These are phyloP conservation scores for Anneissia japonica DNA, from an alignment of 35 echinoderm and acorn worm species.

Conservation along the genomic window DNA sequence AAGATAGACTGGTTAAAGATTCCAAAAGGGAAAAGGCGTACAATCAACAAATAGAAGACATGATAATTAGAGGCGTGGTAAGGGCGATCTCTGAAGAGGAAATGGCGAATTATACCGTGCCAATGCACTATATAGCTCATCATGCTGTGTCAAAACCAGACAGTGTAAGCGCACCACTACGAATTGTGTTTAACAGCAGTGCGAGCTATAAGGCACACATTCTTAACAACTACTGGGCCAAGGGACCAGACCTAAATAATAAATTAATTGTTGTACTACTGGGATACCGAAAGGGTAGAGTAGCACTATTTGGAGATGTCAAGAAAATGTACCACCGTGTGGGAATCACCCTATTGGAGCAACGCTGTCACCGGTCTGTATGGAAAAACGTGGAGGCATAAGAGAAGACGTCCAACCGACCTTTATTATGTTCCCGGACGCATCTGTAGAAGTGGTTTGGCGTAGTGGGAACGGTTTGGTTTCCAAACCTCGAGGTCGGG, in stretches of 20 bases:
- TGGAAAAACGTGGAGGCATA: background rate
- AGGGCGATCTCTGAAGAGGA: too few relatives aligned
- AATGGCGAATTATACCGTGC: too few relatives aligned
- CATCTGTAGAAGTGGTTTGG: slow-evolving; percentile 3
- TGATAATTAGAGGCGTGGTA: too few relatives aligned
- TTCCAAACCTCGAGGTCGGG: too few relatives aligned
- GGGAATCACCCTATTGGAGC: background rate
- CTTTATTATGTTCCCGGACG: slow-evolving; percentile 43
- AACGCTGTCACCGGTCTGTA: slow-evolving; percentile 1
- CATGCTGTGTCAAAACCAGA: too few relatives aligned
- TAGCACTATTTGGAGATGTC: background rate
- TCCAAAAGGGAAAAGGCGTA: too few relatives aligned
- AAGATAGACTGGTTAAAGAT: too few relatives aligned
- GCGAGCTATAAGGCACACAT: background rate
- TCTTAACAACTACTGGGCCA: slow-evolving; percentile 1
- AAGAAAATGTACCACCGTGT: slow-evolving; percentile 17
- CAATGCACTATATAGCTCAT: too few relatives aligned
- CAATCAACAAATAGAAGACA: too few relatives aligned
- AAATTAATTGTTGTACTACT: background rate
- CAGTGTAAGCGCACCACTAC: background rate
- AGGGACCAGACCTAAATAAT: slow-evolving; percentile 1
- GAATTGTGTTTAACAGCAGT: slow-evolving; percentile 9
- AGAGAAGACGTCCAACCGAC: background rate
- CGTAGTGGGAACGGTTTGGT: too few relatives aligned
- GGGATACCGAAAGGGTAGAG: background rate